Evolutionary conservation across 1,140 invertebrate species (phyloP), one percentile per base, ranked within the genome.

Genomic region (Thalassaphorura encarpata): DNA sequence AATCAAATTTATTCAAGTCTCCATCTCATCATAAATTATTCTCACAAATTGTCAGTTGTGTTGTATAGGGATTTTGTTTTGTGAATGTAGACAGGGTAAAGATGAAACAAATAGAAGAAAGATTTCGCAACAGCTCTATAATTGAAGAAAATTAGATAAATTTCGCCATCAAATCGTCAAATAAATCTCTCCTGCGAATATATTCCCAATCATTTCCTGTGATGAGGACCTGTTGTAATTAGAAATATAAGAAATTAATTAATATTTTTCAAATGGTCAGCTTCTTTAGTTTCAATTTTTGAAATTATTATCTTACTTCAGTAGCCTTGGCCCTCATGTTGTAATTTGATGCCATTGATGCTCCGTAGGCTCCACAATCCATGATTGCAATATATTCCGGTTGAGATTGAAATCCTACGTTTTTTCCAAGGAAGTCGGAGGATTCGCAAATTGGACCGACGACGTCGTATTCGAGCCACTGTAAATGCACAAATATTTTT

Each of bases 371-470:
- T 11, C 75, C 75, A 15, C 67, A 69, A 63, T 74, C 70, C 61
- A 70, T 69, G 16, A 77, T 56, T 18, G 69, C 72, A 13, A 75
- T 18, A 19, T 64, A 56, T 42, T 68, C 66, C 11, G 66, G 69
- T n/a, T 59, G 58, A n/a, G 67, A 51, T 6, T 59, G 49, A 18
- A 75, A 51, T 3, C 58, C 42, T 19, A 71, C 66, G 56, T 71
- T 69, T 60, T 71, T 67, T 39, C 68, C 74, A 5, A 76, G 53
- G 53, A 75, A 74, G 62, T 76, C 75, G 6, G 67, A 67, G 40
- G 67, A 66, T 62, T 76, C 75, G 63, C 74, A 76, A 4, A 76
- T 69, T 4, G 75, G 74, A 8, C 75, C 75, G 2, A 76, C 75
- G 6, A 76, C 64, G 48, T 76, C 69, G 54, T 60, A 73, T 5